phyloP scores from a whole-genome alignment of 2,113 vertebrate species.

The Melierax canorus region DNA sequence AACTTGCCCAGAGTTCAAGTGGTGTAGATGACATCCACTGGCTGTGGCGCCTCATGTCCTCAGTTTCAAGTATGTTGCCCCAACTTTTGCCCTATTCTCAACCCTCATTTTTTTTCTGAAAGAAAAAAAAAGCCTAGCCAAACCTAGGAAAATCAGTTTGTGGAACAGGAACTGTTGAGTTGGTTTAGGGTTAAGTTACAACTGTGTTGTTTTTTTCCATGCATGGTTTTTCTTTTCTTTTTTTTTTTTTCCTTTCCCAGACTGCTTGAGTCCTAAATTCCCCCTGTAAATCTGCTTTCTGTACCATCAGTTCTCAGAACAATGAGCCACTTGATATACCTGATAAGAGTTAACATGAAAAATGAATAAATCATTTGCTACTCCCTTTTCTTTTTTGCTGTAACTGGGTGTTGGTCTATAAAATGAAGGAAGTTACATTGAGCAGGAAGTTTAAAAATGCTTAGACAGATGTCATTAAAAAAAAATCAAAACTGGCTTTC shows the following conservation, averaged over 20 bases:
- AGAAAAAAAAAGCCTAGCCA: rapidly evolving
- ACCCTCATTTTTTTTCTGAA: background rate
- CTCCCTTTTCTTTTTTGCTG: constrained; percentile 45
- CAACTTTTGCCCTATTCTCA: background rate
- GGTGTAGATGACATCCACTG: background rate
- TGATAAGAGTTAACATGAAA: constrained; percentile 54
- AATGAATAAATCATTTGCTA: constrained; percentile 41
- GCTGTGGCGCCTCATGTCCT: background rate
- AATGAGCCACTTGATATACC: constrained; percentile 47
- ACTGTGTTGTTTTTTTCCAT: background rate
- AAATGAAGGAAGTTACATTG: constrained; percentile 61
- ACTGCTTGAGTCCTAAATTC: constrained; percentile 35
- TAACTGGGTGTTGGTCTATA: constrained; percentile 57
- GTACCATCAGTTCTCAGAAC: constrained; percentile 36
- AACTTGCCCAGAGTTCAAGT: background rate
- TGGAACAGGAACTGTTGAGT: background rate
- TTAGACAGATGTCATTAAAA: constrained; percentile 65
- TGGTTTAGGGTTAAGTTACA: constrained; percentile 46
- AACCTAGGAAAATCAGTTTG: background rate
- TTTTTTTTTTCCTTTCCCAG: background rate
- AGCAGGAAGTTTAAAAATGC: constrained; percentile 65
- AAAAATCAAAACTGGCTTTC: constrained; percentile 39
- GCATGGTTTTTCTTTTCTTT: background rate
- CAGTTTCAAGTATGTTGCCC: background rate
- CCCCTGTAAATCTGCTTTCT: constrained; percentile 41